A percentile compares a stretch with the other conserved stretches of the same genome.
These are phyloP conservation scores for Cisticola juncidis DNA, from an alignment of 2,113 vertebrate species.

Conservation along the genomic window DNA sequence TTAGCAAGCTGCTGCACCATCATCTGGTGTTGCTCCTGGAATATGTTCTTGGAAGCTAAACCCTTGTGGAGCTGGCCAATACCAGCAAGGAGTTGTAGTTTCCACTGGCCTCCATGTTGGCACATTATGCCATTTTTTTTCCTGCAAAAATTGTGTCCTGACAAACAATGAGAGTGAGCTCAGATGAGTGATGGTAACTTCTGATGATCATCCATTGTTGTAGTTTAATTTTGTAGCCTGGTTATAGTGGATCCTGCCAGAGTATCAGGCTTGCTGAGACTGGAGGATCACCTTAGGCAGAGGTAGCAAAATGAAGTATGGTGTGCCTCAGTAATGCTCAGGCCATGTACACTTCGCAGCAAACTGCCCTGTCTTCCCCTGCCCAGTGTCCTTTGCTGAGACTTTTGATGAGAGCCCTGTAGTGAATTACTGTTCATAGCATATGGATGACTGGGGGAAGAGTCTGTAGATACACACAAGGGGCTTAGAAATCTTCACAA, in stretches of 20 bases:
- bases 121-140: neutral
- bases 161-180: neutral
- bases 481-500: neutral
- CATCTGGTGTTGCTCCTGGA: neutral
- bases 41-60: neutral
- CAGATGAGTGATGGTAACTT: neutral
- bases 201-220: fast-evolving
- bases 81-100: neutral
- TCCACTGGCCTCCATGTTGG: neutral
- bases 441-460: neutral
- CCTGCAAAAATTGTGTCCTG: neutral
- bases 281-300: neutral
- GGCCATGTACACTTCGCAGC: neutral
- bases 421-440: neutral
- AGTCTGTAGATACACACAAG: neutral
- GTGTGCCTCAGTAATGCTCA: neutral
- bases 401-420: neutral
- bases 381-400: neutral
- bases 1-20: neutral
- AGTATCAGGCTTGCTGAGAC: neutral
- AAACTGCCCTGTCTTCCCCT: neutral
- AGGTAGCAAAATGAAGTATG: neutral
- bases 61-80: neutral
- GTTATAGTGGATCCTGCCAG: neutral
- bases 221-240: neutral